phyloP scores from a whole-genome alignment of 2,888 invertebrate species.

The Bibio marci region DNA sequence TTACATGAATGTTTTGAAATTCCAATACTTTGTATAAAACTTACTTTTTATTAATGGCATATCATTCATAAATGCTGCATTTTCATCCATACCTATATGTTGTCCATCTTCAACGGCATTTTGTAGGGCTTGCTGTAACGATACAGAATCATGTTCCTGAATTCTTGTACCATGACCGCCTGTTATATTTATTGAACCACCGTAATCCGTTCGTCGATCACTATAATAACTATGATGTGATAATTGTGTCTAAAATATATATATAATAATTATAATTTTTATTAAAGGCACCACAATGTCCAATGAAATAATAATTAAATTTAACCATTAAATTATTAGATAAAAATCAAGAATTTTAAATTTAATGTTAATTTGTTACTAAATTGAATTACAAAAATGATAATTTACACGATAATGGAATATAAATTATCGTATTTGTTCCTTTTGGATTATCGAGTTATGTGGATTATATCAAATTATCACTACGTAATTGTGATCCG shows the following conservation, averaged over 20 bases:
- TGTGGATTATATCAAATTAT: too few species aligned
- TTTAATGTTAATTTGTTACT: too few species aligned
- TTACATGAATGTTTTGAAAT: too few species aligned
- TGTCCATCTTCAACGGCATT: conserved; percentile 43
- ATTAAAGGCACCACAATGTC: too few species aligned
- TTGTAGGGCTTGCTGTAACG: conserved; percentile 66
- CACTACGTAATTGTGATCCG: too few species aligned
- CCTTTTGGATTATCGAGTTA: too few species aligned
- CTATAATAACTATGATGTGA: conserved; percentile 44
- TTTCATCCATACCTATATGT: conserved; percentile 74
- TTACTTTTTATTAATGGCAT: conserved; percentile 80
- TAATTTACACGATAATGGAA: too few species aligned
- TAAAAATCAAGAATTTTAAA: too few species aligned
- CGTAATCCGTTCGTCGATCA: conserved; percentile 36
- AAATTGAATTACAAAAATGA: too few species aligned
- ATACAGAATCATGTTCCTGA: conserved; percentile 53
- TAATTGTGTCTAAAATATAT: conserved; percentile 29
- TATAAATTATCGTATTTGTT: too few species aligned
- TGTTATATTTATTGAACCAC: conserved; percentile 40
- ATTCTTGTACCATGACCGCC: conserved; percentile 28
- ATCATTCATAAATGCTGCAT: conserved; percentile 75
- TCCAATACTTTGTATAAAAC: conserved; percentile 23
- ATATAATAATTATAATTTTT: not conserved
- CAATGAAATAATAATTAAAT: too few species aligned
- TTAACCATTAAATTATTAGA: too few species aligned